Conservation (phyloP, 2,797 vertebrate species). For the Steatocranus sp. region DNA sequence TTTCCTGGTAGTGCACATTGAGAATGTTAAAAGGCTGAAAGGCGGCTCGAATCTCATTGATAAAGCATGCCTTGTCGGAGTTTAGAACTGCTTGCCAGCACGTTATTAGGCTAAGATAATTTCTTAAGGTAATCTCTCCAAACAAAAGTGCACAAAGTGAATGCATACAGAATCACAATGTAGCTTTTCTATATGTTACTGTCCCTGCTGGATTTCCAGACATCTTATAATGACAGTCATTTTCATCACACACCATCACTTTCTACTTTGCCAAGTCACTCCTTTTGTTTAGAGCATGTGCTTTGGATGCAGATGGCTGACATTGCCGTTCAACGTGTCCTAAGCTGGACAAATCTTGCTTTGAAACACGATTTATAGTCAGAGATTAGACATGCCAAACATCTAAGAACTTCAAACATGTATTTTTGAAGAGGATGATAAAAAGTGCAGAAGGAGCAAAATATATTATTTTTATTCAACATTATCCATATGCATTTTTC, state of each 20-base stretch:
- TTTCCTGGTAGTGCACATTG: background rate
- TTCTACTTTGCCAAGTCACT: background rate
- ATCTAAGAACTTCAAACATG: background rate
- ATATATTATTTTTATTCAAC: background rate
- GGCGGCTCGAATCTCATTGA: conserved; percentile 12
- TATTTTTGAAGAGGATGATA: background rate
- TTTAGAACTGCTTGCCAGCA: background rate
- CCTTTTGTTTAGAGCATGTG: background rate
- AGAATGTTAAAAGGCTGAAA: conserved; percentile 35
- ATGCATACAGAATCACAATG: background rate
- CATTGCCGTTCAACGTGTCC: background rate
- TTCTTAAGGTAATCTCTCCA: conserved; percentile 17
- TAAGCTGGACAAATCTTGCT: background rate
- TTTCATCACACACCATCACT: background rate
- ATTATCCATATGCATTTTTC: background rate
- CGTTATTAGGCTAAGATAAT: conserved; percentile 1
- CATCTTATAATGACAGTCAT: background rate
- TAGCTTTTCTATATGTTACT: background rate
- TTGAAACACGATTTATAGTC: background rate
- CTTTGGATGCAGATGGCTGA: background rate
- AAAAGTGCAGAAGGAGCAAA: background rate
- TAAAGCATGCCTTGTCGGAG: background rate
- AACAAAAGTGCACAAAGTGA: background rate
- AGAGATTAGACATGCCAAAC: background rate
- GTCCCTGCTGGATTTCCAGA: background rate